Evolutionary conservation across 2,888 invertebrate species (phyloP).

Genomic region (Agrochola lota): DNA sequence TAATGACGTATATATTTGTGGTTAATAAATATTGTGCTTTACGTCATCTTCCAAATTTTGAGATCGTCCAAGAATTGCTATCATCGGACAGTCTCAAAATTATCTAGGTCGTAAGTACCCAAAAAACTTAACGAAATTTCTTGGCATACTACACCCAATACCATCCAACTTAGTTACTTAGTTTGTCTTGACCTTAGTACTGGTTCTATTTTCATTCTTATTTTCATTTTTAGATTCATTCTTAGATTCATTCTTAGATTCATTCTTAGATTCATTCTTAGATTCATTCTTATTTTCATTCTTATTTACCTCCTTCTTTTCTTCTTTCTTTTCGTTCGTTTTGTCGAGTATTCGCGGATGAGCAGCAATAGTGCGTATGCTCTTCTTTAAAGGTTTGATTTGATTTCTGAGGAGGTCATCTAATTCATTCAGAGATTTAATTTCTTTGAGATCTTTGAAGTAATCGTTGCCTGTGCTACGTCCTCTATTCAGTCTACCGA

Average conservation of each 20-base stretch:
- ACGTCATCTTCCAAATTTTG: conserved; percentile 81
- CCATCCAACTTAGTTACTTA: conserved; percentile 20
- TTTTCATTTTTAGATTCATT: conserved; percentile 60
- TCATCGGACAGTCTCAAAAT: conserved; percentile 87
- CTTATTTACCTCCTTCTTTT: conserved; percentile 63
- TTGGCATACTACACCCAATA: conserved; percentile 39
- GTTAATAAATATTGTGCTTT: conserved; percentile 70
- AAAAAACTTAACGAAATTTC: conserved; percentile 12
- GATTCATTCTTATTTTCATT: conserved; percentile 60
- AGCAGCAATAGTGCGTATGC: conserved; percentile 80
- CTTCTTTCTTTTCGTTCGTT: conserved; percentile 70
- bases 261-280: conserved; percentile 53
- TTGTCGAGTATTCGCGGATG: conserved; percentile 79
- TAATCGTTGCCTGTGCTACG: conserved; percentile 81
- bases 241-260: conserved; percentile 52
- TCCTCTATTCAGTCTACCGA: conserved; percentile 82
- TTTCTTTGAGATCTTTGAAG: conserved; percentile 84
- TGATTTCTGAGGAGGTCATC: conserved; percentile 83
- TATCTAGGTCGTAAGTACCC: conserved; percentile 47
- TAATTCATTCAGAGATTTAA: conserved; percentile 81
- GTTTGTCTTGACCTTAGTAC: conserved; percentile 44
- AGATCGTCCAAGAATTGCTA: conserved; percentile 86
- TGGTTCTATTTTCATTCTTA: conserved; percentile 49
- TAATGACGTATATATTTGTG: conserved; percentile 62
- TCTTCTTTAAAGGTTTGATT: conserved; percentile 83